These are phyloP conservation scores for Hypolimnas misippus DNA, from an alignment of 2,888 invertebrate species.

Conservation along the genomic window DNA sequence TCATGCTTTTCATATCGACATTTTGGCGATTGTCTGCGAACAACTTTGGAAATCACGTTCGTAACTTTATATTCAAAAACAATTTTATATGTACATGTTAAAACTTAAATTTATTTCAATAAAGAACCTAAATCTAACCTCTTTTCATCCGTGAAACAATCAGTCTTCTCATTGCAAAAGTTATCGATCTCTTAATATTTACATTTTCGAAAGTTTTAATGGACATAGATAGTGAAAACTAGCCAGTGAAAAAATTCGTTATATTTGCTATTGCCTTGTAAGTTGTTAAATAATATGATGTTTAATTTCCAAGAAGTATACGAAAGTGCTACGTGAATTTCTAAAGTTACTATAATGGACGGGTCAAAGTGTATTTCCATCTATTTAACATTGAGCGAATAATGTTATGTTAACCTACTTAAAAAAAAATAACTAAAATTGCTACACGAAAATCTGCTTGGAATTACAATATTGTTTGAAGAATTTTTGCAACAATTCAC, in stretches of 20 bases:
- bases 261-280: background rate
- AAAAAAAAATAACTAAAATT: background rate
- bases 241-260: conserved; percentile 22
- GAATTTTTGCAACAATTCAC: background rate
- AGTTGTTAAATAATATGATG: background rate
- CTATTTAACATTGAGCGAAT: conserved; percentile 61
- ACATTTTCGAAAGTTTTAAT: conserved; percentile 49
- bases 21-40: conserved; percentile 35
- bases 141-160: conserved; percentile 76
- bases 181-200: conserved; percentile 74
- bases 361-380: conserved; percentile 55
- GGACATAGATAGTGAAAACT: conserved; percentile 48
- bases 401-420: conserved; percentile 20
- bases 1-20: conserved; percentile 28
- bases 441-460: background rate
- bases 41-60: conserved; percentile 34
- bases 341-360: conserved; percentile 64
- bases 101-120: conserved; percentile 73
- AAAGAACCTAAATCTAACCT: conserved; percentile 73
- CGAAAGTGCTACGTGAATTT: conserved; percentile 29
- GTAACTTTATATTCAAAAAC: conserved; percentile 36
- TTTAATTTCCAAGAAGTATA: conserved; percentile 9
- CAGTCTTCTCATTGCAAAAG: conserved; percentile 83
- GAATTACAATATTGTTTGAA: background rate
- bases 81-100: conserved; percentile 44